phyloP scores from a whole-genome alignment of 2,888 invertebrate species.

The Pachycephus smyrnensis region DNA sequence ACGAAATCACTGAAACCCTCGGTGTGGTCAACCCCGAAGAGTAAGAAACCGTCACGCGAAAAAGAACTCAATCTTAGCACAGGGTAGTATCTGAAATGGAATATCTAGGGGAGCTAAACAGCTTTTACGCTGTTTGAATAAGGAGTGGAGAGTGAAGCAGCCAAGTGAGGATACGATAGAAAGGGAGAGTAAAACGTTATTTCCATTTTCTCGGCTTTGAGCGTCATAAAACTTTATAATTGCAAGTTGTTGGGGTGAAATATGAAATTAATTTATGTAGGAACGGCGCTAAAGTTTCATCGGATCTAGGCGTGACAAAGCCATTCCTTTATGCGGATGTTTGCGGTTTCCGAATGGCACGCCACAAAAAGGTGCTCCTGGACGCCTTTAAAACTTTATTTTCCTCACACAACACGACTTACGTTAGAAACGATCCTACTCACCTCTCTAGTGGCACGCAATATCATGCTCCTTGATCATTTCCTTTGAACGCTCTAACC shows the following conservation, averaged over 20 bases:
- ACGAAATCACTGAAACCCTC: background rate
- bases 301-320: background rate
- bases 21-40: background rate
- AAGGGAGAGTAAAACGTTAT: conserved; percentile 15
- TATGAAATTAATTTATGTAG: conserved; percentile 21
- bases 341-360: background rate
- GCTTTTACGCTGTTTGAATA: conserved; percentile 4
- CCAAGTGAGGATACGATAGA: background rate
- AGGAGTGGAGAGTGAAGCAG: background rate
- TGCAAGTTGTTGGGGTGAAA: conserved; percentile 17
- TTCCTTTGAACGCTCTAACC: background rate
- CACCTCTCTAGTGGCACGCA: background rate
- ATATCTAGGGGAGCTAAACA: conserved; percentile 5
- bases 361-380: background rate
- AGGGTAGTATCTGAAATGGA: conserved; percentile 3
- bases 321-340: background rate
- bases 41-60: background rate
- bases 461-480: background rate
- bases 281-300: background rate
- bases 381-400: background rate
- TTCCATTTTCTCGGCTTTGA: conserved; percentile 14
- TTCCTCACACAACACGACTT: background rate
- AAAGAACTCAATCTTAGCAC: background rate
- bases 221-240: conserved; percentile 23
- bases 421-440: background rate